Evolutionary conservation across 2,797 vertebrate species (phyloP), one percentile per base, ranked within the genome.

Genomic region (Chromobotia macracanthus): DNA sequence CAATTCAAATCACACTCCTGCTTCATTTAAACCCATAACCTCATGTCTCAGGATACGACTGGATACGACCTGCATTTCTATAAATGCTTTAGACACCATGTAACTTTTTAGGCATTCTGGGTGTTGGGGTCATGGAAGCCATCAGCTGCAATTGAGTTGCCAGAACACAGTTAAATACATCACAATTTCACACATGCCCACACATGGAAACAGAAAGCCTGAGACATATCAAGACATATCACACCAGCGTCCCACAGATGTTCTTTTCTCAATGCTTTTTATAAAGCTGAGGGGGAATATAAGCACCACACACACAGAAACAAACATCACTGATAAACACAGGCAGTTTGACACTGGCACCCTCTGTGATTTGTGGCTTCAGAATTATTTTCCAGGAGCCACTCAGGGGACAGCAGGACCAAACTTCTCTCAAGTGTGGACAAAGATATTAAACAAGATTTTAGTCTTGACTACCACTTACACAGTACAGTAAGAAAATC

Each of bases 11-110:
- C 66, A 77, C 66, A 77, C 58, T 61, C 28, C 66, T 41, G 25
- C 11, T 35, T 77, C 18, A 60, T 77, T 77, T 77, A 70, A 69
- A 77, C 75, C 65, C 66, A 77, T 77, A 61, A 61, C 75, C 75
- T 70, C n/a, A 35, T 55, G 48, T 60, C 75, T 55, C n/a, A n/a
- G n/a, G n/a, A n/a, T 21, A 28, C 75, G 16, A 21, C 5, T 50
- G 66, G 7, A 69, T 69, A 66, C 69, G 55, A 77, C 41, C 38
- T 50, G 65, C 53, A 77, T 77, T 69, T 31, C 38, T 60, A 50
- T 56, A 77, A 69, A 68, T 48, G 31, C 44, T 15, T 23, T 50
- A 16, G 58, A 70, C 55, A 50, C 65, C 16, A 19, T 31, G 13
- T 48, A 48, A 6, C 9, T 23, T 61, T 77, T 60, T 7, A 77